Conservation (phyloP, 1,140 invertebrate genomes). For the Euura lappo region DNA sequence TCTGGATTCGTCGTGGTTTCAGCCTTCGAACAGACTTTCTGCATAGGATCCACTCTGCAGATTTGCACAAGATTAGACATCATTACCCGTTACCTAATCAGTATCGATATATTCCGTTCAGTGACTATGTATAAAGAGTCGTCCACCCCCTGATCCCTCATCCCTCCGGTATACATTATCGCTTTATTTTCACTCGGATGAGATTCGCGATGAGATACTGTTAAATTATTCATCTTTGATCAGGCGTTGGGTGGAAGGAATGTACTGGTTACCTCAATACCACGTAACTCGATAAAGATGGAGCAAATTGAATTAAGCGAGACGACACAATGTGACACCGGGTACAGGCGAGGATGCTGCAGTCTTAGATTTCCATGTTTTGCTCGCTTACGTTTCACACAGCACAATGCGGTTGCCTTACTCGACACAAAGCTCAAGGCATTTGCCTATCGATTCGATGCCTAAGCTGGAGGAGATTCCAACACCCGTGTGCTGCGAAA, state of each 20-base stretch:
- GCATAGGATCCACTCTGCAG: too few relatives aligned
- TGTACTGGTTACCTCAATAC: not conserved
- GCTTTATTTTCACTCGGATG: too few relatives aligned
- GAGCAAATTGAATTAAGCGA: not conserved
- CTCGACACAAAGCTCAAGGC: not conserved
- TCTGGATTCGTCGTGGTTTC: not conserved
- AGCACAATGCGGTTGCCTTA: constrained; percentile 27
- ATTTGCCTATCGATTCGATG: not conserved
- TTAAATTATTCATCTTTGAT: not conserved
- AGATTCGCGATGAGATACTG: too few relatives aligned
- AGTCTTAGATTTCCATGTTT: constrained; percentile 8
- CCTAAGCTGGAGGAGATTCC: not conserved
- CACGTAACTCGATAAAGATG: not conserved
- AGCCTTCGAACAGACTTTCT: not conserved
- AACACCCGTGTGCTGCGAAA: constrained; percentile 34
- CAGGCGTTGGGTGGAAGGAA: not conserved
- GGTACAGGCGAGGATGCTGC: not conserved
- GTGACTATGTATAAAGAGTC: too few relatives aligned
- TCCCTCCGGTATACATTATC: too few relatives aligned
- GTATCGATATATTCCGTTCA: too few relatives aligned
- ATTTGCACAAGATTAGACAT: too few relatives aligned
- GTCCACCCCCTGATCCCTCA: too few relatives aligned
- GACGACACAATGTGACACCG: not conserved
- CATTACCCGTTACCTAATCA: too few relatives aligned
- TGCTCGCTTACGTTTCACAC: not conserved